Conservation (phyloP, 2,888 invertebrate species). For the Pherbina coryleti region DNA sequence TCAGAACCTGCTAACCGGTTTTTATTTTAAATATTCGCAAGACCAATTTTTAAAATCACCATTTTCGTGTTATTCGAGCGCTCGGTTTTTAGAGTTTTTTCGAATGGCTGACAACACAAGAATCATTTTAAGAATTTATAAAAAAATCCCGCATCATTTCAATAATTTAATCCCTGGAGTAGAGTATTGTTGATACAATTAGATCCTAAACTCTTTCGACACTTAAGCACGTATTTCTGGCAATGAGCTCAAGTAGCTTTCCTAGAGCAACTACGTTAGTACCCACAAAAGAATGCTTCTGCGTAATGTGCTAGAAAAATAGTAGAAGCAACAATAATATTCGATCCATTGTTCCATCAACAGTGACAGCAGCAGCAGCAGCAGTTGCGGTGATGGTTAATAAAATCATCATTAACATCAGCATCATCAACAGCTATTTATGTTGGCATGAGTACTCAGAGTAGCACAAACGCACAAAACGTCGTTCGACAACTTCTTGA, state of each 20-base stretch:
- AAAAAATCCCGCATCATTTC: too few relatives aligned
- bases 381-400: not conserved
- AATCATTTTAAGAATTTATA: too few relatives aligned
- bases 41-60: too few relatives aligned
- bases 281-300: not conserved
- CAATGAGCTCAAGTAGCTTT: conserved; percentile 2
- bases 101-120: too few relatives aligned
- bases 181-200: not conserved
- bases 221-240: conserved; percentile 19
- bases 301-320: conserved; percentile 13
- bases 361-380: not conserved
- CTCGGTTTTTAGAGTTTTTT: too few relatives aligned
- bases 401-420: not conserved
- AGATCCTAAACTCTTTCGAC: not conserved
- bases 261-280: not conserved
- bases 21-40: too few relatives aligned
- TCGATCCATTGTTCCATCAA: not conserved
- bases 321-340: not conserved
- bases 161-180: too few relatives aligned
- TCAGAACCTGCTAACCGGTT: too few relatives aligned
- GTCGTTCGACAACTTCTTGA: conserved; percentile 1
- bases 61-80: too few relatives aligned
- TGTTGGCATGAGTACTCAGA: not conserved
- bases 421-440: not conserved
- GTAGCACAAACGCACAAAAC: not conserved